Evolutionary conservation across 2,888 invertebrate species (phyloP).

Genomic region (Leptodirus hochenwartii): DNA sequence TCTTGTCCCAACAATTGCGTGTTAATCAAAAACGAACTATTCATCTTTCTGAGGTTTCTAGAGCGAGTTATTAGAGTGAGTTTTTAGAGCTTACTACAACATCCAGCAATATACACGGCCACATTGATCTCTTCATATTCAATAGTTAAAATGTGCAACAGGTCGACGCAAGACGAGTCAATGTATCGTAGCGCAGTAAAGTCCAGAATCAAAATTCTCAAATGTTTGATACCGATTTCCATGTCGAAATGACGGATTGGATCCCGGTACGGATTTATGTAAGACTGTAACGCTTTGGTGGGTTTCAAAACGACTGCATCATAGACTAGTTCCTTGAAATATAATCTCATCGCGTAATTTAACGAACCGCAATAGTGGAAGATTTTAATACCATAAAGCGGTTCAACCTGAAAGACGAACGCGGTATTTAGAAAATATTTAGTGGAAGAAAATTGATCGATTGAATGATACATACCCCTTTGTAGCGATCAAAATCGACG

Average conservation of each 20-base stretch:
- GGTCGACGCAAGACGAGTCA: constrained; percentile 49
- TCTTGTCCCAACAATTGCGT: no score
- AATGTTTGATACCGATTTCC: constrained; percentile 9
- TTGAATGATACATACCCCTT: constrained; percentile 46
- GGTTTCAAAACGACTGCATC: constrained; percentile 30
- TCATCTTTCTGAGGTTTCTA: no score
- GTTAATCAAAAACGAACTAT: no score
- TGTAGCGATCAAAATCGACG: constrained; percentile 49
- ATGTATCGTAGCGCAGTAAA: constrained; percentile 50
- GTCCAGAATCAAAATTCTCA: constrained; percentile 44
- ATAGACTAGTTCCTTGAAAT: constrained; percentile 37
- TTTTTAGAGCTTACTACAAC: constrained; percentile 49
- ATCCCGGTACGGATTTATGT: no score
- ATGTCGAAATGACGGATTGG: no score
- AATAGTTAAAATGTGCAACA: constrained; percentile 34
- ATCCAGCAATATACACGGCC: constrained; percentile 38
- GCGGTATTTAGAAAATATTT: no score
- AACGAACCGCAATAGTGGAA: constrained; percentile 59
- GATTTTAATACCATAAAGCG: constrained; percentile 52
- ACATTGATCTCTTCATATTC: constrained; percentile 37
- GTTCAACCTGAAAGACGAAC: constrained; percentile 44
- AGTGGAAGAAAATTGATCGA: no score
- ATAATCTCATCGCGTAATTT: constrained; percentile 50
- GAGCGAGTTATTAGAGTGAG: no score
- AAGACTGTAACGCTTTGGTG: no score